Evolutionary conservation across 2,888 invertebrate species (phyloP).

Genomic region (Melipona bicolor): DNA sequence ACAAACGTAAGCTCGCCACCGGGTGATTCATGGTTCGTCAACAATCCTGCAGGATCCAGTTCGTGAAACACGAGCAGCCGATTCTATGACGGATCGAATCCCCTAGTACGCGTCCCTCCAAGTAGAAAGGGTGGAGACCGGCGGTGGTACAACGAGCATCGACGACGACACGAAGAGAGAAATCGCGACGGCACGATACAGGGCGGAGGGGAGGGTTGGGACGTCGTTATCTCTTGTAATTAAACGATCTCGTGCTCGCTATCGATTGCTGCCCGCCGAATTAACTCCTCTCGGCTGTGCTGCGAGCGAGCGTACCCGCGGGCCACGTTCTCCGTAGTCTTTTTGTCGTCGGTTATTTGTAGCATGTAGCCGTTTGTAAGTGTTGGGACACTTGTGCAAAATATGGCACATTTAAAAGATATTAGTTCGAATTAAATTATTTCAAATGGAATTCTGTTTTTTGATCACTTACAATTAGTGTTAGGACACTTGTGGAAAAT

Average conservation of each 20-base stretch:
- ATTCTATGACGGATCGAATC: conserved; percentile 19
- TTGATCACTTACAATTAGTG: too few species aligned
- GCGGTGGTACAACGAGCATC: background rate
- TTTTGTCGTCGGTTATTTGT: conserved; percentile 17
- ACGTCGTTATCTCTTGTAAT: conserved; percentile 69
- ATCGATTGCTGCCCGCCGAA: conserved; percentile 67
- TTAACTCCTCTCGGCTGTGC: conserved; percentile 49
- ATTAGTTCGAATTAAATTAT: too few species aligned
- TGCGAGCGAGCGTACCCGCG: background rate
- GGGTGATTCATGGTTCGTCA: conserved; percentile 4
- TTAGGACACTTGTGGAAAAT: background rate
- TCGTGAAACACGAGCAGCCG: background rate
- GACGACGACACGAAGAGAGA: background rate
- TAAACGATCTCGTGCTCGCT: conserved; percentile 67
- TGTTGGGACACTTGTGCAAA: too few species aligned
- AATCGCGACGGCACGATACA: conserved; percentile 16
- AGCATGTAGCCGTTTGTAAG: background rate
- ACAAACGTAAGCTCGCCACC: background rate
- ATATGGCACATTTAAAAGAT: too few species aligned
- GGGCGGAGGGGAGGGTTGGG: conserved; percentile 22
- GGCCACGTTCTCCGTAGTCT: background rate
- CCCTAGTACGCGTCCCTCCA: background rate
- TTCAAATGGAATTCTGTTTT: too few species aligned
- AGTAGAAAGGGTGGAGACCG: conserved; percentile 1
- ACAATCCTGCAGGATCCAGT: conserved; percentile 8